Evolutionary conservation across 2,888 invertebrate genomes (phyloP).

Genomic region (Mythimna loreyi): DNA sequence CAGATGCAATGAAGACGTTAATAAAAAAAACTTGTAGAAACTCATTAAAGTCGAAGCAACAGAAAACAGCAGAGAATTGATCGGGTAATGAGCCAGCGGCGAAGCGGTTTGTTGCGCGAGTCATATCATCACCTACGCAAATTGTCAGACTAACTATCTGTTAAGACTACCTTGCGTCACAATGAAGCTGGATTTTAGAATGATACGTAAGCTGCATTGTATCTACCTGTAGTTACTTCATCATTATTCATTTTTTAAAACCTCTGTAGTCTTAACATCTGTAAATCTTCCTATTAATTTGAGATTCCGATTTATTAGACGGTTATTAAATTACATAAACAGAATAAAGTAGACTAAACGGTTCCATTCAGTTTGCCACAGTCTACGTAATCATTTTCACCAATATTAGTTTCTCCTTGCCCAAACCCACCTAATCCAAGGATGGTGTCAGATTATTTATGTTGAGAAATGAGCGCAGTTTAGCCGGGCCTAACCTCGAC

Average conservation of each 20-base stretch:
- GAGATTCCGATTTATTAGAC: constrained; percentile 25
- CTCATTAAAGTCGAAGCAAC: constrained; percentile 56
- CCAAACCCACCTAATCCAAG: constrained; percentile 30
- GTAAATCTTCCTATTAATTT: constrained; percentile 25
- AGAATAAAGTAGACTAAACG: constrained; percentile 20
- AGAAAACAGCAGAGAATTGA: constrained; percentile 51
- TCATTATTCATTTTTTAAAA: neutral
- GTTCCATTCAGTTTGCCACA: constrained; percentile 31
- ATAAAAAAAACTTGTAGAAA: constrained; percentile 61
- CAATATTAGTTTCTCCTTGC: constrained; percentile 39
- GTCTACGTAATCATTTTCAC: constrained; percentile 32
- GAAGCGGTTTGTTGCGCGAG: constrained; percentile 8
- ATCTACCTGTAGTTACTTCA: neutral
- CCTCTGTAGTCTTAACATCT: neutral
- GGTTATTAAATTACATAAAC: constrained; percentile 17
- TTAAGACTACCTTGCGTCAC: constrained; percentile 14
- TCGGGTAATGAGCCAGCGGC: constrained; percentile 17
- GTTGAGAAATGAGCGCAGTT: constrained; percentile 50
- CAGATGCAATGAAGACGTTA: constrained; percentile 72
- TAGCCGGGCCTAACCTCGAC: constrained; percentile 32
- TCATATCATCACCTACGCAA: constrained; percentile 22
- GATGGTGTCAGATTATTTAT: constrained; percentile 34
- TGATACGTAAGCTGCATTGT: constrained; percentile 3
- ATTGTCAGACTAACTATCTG: constrained; percentile 17
- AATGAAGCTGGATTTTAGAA: neutral